Evolutionary conservation across 2,888 invertebrate species (phyloP), one percentile per base, ranked within the genome.

Genomic region (Leistus spinibarbis): DNA sequence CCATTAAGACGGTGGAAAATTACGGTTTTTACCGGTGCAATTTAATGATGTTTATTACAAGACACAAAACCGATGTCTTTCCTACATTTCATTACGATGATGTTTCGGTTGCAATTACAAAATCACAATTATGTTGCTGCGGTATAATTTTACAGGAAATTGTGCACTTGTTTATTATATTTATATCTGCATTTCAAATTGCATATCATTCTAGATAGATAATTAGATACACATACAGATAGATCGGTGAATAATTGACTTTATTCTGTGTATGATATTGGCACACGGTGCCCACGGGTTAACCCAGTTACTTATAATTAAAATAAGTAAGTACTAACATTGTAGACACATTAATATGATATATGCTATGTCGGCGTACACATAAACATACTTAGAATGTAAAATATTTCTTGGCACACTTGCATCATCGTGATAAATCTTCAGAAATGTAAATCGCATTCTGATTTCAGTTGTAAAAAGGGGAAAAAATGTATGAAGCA

Each of bases 1-100:
- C 53, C 73, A 60, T 73, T 73, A 73, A 67, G 67, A 73, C 53
- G 53, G 73, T 73, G 60, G 73, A 13, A 73, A 73, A 73, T 73
- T 73, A 67, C 62, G 75, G 63, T 75, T 75, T 69, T 63, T 63
- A 54, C 69, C 69, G 63, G 23, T 53, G 69, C 69, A 75, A 75
- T 75, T 75, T 64, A 75, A 75, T 54, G 66, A 63, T 68, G 75
- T 75, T 74, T 74, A 74, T 68, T 23, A 57, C 20, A 23, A 56
- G 27, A 65, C 40, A 57, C 24, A 56, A 65, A 20, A 19, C 19
- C 60, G 22, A 19, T 1, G 20, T 20, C 60, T 60, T 60, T 19
- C 17, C 22, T 22, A 60, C 13, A 20, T 60, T 19, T 40, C 40
- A 40, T 40, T 40, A 40, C 7, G n/a, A n/a, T n/a, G n/a, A n/a